A percentile compares a stretch with the other conserved stretches of the same genome.
phyloP scores from a whole-genome alignment of 2,797 vertebrate genomes.

The Eulemur albifrons region DNA sequence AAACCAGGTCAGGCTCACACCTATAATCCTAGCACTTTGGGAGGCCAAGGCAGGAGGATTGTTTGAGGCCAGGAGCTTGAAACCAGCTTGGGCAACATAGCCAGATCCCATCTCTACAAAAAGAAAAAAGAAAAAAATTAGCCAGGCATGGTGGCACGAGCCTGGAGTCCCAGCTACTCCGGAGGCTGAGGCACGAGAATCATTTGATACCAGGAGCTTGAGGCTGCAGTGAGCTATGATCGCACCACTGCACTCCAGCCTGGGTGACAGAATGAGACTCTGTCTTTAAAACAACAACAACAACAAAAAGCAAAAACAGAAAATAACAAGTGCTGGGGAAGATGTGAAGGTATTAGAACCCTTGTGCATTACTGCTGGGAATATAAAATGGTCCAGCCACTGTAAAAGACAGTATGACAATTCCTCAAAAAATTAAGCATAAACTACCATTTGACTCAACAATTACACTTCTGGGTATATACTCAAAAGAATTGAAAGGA shows the following conservation, averaged over 20 bases:
- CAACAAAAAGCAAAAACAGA: neutral
- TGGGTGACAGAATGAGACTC: no score
- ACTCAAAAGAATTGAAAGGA: neutral
- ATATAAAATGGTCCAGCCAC: neutral
- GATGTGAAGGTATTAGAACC: neutral
- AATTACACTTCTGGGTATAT: neutral
- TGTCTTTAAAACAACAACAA: no score
- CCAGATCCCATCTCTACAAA: neutral
- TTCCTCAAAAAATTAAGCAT: neutral
- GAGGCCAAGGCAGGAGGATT: neutral
- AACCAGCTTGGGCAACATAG: neutral
- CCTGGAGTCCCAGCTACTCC: neutral
- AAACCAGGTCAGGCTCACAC: neutral
- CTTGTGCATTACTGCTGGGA: neutral
- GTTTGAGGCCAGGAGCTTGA: neutral
- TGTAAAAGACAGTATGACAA: neutral
- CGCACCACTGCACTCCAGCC: no score
- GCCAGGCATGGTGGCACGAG: neutral
- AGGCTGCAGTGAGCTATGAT: neutral
- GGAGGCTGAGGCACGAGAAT: neutral
- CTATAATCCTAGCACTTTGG: neutral
- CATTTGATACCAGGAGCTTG: neutral
- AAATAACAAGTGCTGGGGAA: neutral
- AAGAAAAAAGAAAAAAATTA: neutral
- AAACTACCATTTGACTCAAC: neutral